These are phyloP conservation scores for Melanostoma scalare DNA, from an alignment of 2,888 invertebrate genomes.

Conservation along the genomic window DNA sequence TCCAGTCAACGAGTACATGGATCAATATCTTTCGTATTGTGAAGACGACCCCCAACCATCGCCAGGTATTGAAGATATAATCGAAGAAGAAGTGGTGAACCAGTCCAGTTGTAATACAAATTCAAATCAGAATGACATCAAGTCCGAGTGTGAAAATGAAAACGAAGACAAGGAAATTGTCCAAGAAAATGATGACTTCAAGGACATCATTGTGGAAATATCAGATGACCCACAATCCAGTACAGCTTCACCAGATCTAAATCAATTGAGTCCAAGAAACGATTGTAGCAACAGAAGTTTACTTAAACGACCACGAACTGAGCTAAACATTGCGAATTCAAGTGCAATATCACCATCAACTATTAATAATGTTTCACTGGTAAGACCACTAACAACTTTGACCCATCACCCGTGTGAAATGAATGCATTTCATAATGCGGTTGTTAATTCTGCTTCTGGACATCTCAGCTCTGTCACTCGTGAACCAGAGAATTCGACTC, in stretches of 20 bases:
- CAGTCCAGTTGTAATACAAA: background rate
- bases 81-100: conserved; percentile 76
- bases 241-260: conserved; percentile 1
- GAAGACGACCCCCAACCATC: conserved; percentile 76
- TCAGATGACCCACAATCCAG: conserved; percentile 33
- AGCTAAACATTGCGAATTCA: background rate
- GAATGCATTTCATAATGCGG: conserved; percentile 73
- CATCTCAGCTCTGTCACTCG: conserved; percentile 42
- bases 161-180: conserved; percentile 76
- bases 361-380: conserved; percentile 49
- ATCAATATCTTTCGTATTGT: conserved; percentile 79
- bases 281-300: conserved; percentile 27
- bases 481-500: conserved; percentile 50
- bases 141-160: conserved; percentile 79
- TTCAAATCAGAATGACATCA: conserved; percentile 75
- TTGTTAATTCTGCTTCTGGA: conserved; percentile 60
- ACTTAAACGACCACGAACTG: conserved; percentile 46
- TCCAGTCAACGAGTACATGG: conserved; percentile 66
- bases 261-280: conserved; percentile 19
- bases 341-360: conserved; percentile 13
- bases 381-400: conserved; percentile 45
- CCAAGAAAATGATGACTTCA: conserved; percentile 74
- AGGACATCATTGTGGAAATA: conserved; percentile 75
- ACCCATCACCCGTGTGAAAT: conserved; percentile 6
- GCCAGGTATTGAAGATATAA: conserved; percentile 79